Conservation (phyloP, 1,140 invertebrate species). For the Diuraphis noxia region DNA sequence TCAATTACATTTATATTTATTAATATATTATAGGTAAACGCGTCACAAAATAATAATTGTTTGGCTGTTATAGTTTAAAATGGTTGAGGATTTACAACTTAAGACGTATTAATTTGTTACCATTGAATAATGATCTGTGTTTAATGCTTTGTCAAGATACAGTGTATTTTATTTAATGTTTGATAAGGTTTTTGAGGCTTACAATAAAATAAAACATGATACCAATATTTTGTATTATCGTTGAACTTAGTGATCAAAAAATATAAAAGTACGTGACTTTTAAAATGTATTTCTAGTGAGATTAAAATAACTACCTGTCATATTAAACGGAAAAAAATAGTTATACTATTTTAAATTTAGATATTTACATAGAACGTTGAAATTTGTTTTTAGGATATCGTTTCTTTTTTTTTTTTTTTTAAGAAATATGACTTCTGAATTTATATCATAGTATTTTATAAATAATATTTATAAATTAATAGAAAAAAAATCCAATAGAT, state of each 20-base stretch:
- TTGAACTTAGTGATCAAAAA: not conserved
- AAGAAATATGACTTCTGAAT: too few species aligned
- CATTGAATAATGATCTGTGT: not conserved
- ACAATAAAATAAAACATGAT: not conserved
- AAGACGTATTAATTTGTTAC: not conserved
- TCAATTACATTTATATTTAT: not conserved
- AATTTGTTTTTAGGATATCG: too few species aligned
- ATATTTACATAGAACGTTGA: too few species aligned
- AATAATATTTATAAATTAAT: too few species aligned
- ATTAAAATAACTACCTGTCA: not conserved
- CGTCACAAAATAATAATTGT: not conserved
- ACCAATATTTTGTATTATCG: not conserved
- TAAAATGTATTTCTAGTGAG: not conserved
- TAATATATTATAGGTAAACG: not conserved
- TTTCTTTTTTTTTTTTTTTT: too few species aligned
- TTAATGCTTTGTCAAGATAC: not conserved
- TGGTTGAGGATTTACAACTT: not conserved
- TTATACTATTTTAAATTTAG: too few species aligned
- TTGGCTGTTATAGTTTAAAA: not conserved
- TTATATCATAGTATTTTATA: too few species aligned
- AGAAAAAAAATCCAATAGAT: too few species aligned
- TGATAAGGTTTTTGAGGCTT: not conserved
- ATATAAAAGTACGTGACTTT: not conserved
- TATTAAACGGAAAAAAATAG: too few species aligned
- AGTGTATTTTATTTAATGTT: not conserved